Percentiles rank a stretch among this genome's conserved stretches.
These are phyloP conservation scores for Brachionus koreanus DNA, from an alignment of 1,140 invertebrate genomes.

Conservation along the genomic window DNA sequence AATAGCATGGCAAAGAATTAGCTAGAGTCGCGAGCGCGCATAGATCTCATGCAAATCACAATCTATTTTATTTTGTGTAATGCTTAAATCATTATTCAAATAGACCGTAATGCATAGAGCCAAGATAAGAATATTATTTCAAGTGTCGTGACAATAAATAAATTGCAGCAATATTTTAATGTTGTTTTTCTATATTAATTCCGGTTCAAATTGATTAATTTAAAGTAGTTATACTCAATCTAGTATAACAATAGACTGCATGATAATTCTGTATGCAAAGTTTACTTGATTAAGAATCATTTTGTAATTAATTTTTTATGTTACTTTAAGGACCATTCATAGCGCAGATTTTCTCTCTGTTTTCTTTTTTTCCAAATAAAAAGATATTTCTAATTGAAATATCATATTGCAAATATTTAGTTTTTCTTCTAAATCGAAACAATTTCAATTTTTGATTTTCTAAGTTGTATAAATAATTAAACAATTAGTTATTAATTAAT, in stretches of 20 bases:
- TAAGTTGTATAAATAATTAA: conserved; percentile 40
- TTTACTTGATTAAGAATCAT: conserved; percentile 42
- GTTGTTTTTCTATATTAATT: conserved; percentile 38
- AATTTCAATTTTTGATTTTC: conserved; percentile 38
- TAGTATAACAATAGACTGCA: conserved; percentile 8
- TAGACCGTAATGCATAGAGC: conserved; percentile 24
- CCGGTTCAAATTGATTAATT: conserved; percentile 42
- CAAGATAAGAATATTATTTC: conserved; percentile 33
- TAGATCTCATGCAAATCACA: background rate
- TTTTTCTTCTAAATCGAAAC: conserved; percentile 5
- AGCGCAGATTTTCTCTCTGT: background rate
- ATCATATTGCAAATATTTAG: conserved; percentile 39
- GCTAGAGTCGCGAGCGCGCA: background rate
- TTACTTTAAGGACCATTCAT: conserved; percentile 29
- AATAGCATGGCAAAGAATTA: background rate
- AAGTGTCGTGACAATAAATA: conserved; percentile 41
- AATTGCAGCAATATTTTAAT: conserved; percentile 22
- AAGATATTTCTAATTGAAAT: conserved; percentile 24
- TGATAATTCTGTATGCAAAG: conserved; percentile 30
- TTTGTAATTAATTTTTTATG: conserved; percentile 43
- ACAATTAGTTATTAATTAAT: conserved; percentile 40
- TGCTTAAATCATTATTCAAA: conserved; percentile 20
- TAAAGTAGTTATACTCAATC: conserved; percentile 27
- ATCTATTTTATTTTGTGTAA: background rate
- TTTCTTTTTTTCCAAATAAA: background rate